Base-by-base conservation (phyloP, 2,888 invertebrate genomes). In the Sipunculus nudus region DNA sequence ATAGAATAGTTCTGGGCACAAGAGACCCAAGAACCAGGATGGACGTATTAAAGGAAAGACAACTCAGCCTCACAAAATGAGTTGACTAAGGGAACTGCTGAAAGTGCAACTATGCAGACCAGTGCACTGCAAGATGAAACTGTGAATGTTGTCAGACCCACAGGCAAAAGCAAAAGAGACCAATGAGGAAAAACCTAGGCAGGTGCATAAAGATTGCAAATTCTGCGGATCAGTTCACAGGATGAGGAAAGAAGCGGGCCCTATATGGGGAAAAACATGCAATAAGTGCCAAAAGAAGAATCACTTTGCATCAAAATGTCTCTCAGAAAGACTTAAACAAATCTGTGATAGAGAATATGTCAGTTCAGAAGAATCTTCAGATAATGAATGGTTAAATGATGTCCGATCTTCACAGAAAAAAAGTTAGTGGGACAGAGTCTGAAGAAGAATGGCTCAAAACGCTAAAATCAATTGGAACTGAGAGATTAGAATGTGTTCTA, bases 1-100 rank as follows among this genome's bases (percentile, higher is more conserved):
- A n/a, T n/a, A n/a, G 57, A 29, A 63, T 63, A 29, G 63, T 63
- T 3, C 40, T 63, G 21, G 63, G 59, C 4, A 49, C 55, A 3
- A 13, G 48, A 16, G 55, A 61, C 40, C 10, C 28, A 5, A 21
- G 26, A 16, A 61, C 58, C 6, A 53, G 53, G 5, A 38, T 10
- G 2, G 28, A 13, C 13, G 40, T 61, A 3, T 31, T 61, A 23
- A 32, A 53, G 26, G 53, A 53, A 29, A 5, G 40, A 13, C 35
- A 50, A 1, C 29, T 61, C 6, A 60, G 59, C 10, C 45, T 56
- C 10, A 25, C 6, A 19, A 53, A 8, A 10, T 26, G 31, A 10
- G 35, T 53, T 10, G 29, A 28, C 16, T 39, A 38, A 16, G 32
- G 46, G 8, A 43, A 46, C 53, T 8, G 43, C 53, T n/a, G 59